Percentiles rank a stretch among this genome's conserved stretches.
Conservation (phyloP, 2,888 invertebrate genomes). For the Aquatica leii region DNA sequence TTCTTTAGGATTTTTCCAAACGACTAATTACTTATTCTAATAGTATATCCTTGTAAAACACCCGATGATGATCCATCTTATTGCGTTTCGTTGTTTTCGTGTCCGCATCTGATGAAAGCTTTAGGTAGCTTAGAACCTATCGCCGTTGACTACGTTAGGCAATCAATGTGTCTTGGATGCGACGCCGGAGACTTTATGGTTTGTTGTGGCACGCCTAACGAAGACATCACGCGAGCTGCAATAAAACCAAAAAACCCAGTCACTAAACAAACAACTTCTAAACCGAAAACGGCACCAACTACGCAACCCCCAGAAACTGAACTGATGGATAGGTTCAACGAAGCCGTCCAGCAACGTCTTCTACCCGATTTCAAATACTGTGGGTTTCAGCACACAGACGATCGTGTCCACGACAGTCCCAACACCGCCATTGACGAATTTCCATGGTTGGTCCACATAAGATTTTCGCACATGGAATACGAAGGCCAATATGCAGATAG, state of each 20-base stretch:
- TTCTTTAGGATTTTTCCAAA: background rate
- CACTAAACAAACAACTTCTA: background rate
- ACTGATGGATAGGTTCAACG: background rate
- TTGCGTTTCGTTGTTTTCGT: constrained; percentile 23
- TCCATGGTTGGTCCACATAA: constrained; percentile 15
- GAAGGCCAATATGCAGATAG: constrained; percentile 1
- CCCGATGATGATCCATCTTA: constrained; percentile 10
- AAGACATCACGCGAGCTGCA: background rate
- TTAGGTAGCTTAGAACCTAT: constrained; percentile 15
- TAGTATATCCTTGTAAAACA: constrained; percentile 22
- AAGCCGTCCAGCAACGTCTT: constrained; percentile 3
- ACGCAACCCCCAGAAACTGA: background rate
- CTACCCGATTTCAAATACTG: constrained; percentile 5
- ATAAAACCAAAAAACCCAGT: background rate
- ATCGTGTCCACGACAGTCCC: background rate
- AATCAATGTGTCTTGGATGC: constrained; percentile 20
- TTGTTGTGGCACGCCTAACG: constrained; percentile 13
- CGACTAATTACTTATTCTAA: background rate
- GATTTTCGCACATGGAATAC: constrained; percentile 2
- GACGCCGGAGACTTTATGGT: constrained; percentile 20
- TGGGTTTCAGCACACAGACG: constrained; percentile 17
- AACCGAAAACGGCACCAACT: background rate
- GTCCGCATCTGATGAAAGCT: constrained; percentile 20
- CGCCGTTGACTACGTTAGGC: constrained; percentile 10
- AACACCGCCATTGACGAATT: constrained; percentile 11